Conservation (phyloP, 2,113 vertebrate genomes). For the Dipodomys spectabilis region DNA sequence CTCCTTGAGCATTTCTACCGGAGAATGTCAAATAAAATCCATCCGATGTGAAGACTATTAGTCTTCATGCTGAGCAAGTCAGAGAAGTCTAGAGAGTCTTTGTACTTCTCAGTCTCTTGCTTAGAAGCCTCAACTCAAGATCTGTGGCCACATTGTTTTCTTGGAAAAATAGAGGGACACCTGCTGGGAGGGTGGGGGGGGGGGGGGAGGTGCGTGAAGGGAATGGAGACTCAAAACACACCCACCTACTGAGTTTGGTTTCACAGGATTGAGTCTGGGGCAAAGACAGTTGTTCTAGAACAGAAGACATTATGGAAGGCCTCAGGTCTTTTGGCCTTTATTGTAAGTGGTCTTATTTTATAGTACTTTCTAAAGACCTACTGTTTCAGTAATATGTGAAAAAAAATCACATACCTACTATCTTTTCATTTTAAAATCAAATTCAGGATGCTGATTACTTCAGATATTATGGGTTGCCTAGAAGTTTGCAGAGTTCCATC, state of each 20-base stretch:
- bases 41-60: background rate
- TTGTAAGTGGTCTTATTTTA: conserved; percentile 25
- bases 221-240: background rate
- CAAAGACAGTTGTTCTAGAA: background rate
- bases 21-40: background rate
- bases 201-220: background rate
- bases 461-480: conserved; percentile 37
- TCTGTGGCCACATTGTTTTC: background rate
- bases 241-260: background rate
- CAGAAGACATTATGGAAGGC: background rate
- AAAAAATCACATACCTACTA: background rate
- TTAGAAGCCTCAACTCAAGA: conserved; percentile 38
- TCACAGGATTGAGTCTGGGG: background rate
- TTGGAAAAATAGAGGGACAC: background rate
- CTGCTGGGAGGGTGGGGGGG: too few relatives aligned
- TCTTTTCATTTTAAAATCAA: conserved; percentile 55
- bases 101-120: background rate
- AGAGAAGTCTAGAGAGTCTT: background rate
- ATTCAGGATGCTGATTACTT: conserved; percentile 44
- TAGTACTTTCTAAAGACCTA: conserved; percentile 21
- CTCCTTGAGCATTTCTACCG: conserved; percentile 29
- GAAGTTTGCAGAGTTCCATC: conserved; percentile 52
- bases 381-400: conserved; percentile 23
- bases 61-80: background rate
- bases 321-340: background rate